Base-by-base conservation (phyloP, 2,888 invertebrate species). In the Microctonus aethiopoides region DNA sequence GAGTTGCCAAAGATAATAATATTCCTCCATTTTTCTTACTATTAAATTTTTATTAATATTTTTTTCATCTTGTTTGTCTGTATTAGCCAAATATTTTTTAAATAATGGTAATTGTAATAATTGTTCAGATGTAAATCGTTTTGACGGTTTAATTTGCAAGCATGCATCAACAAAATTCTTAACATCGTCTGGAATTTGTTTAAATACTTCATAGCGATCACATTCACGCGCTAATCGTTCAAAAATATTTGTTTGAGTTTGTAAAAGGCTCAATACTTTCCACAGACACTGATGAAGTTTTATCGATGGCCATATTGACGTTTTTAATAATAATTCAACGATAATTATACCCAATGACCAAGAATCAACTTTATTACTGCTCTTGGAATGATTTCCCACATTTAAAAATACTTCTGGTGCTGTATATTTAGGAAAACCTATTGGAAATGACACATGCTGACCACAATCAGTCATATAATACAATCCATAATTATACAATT, bases 321-420 rank as follows among this genome's bases (percentile, higher is more conserved):
- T 89, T 67, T 92, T 91, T 51, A 96, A 87, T 70, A 93, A 88
- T 4, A 95, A 86, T 87, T 98, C 97, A 0, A 94, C 88, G 36
- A 98, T 85, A 71, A 98, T 91, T 70, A 99, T 92, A n/a, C 97
- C 99, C 71, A 97, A 88, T 0, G 96, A 93, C 99, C 99, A 99
- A 32, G 97, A 90, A 87, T 99, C 99, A 20, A 93, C 92, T 85
- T 95, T 94, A 0, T 92, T 90, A 61, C 94, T 93, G 71, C 88
- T 88, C 67, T 82, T 76, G 64, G 91, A 90, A 29, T 91, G 91
- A 4, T 68, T 67, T n/a, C 36, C 39, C 6, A 20, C n/a, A 64
- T 90, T 90, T 2, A 94, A 82, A 77, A 95, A 91, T 41, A 94
- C 91, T 87, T 96, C 96, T 0, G 96, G 96, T 24, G 96, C 92